phyloP scores from a whole-genome alignment of 2,113 vertebrate genomes.

The Nibea albiflora region DNA sequence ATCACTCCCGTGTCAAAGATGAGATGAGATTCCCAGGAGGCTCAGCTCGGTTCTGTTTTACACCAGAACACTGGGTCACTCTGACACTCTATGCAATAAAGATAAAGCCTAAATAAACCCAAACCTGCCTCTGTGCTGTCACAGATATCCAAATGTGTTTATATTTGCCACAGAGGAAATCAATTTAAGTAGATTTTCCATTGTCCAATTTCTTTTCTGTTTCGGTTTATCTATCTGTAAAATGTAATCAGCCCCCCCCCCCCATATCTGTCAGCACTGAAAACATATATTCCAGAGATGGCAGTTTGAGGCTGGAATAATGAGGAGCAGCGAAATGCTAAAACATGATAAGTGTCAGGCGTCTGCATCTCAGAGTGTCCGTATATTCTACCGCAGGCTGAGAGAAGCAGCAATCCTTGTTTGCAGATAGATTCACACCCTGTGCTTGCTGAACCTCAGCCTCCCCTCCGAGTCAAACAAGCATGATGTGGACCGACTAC shows the following conservation, averaged over 20 bases:
- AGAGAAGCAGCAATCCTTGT: conserved; percentile 13
- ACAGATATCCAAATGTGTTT: background rate
- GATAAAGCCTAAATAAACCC: conserved; percentile 14
- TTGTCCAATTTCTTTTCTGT: background rate
- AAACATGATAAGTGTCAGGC: conserved; percentile 45
- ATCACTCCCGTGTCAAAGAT: background rate
- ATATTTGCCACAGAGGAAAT: conserved; percentile 19
- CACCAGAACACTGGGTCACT: background rate
- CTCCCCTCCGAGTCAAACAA: conserved; percentile 14
- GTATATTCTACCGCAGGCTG: conserved; percentile 5
- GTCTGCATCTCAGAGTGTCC: conserved; percentile 15
- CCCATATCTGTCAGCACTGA: conserved; percentile 31
- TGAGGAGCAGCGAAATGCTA: conserved; percentile 46
- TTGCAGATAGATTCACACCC: conserved; percentile 2
- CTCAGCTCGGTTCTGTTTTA: background rate
- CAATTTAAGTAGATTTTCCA: background rate
- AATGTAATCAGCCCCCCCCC: conserved; percentile 30
- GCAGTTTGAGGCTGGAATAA: conserved; percentile 51
- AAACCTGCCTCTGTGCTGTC: background rate
- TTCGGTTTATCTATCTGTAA: conserved; percentile 32
- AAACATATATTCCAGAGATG: conserved; percentile 27
- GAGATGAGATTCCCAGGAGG: conserved; percentile 13
- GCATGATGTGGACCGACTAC: background rate
- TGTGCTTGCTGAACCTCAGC: conserved; percentile 23
- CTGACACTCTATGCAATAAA: background rate